A percentile compares a stretch with the other conserved stretches of the same genome.
These are phyloP conservation scores for Hydriomena furcata DNA, from an alignment of 2,888 invertebrate species.

Conservation along the genomic window DNA sequence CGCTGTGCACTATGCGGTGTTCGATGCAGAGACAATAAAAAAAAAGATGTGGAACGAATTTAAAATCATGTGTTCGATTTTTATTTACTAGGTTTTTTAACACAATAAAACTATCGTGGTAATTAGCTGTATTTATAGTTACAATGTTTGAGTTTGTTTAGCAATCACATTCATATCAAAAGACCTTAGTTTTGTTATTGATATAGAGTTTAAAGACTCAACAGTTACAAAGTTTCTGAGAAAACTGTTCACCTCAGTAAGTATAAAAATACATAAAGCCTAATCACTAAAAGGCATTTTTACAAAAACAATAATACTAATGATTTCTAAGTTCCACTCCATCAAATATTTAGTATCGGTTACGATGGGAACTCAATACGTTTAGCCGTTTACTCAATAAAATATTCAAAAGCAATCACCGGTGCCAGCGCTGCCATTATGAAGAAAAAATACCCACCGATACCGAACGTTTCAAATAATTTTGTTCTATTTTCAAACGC, in stretches of 20 bases:
- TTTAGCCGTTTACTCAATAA: slow-evolving; percentile 46
- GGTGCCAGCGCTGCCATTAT: slow-evolving; percentile 42
- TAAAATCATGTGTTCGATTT: slow-evolving; percentile 21
- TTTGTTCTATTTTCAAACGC: slow-evolving; percentile 54
- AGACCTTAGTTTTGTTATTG: too few species aligned
- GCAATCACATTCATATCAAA: too few species aligned
- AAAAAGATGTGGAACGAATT: slow-evolving; percentile 1
- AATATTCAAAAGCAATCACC: slow-evolving; percentile 63
- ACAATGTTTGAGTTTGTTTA: too few species aligned
- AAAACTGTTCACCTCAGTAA: neutral
- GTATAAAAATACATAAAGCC: slow-evolving; percentile 8
- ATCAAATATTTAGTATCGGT: slow-evolving; percentile 49
- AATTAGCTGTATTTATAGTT: neutral
- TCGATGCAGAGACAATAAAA: slow-evolving; percentile 27
- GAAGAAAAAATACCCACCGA: slow-evolving; percentile 39
- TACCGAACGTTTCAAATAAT: slow-evolving; percentile 52
- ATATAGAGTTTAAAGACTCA: too few species aligned
- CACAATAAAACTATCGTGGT: neutral
- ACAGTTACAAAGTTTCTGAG: too few species aligned
- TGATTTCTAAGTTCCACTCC: slow-evolving; percentile 44
- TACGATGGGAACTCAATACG: slow-evolving; percentile 54
- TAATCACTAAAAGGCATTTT: slow-evolving; percentile 28
- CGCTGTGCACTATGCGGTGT: slow-evolving; percentile 29
- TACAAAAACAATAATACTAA: slow-evolving; percentile 48
- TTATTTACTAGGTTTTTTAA: neutral